Conservation (phyloP, 2,113 vertebrate genomes). For the Aix galericulata region DNA sequence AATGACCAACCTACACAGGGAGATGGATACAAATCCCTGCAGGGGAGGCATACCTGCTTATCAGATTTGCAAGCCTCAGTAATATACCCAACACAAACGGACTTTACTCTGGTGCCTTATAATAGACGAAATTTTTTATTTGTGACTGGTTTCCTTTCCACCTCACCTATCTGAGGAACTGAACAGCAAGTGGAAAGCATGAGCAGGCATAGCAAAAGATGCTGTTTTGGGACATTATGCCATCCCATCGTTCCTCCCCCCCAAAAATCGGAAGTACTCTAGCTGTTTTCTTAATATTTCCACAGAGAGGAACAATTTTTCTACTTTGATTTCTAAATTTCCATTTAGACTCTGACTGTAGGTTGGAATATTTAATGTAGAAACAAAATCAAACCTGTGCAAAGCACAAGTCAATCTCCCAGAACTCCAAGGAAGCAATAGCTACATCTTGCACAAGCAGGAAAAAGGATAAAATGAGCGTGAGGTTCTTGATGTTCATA, state of each 20-base stretch:
- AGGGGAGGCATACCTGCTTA: not conserved
- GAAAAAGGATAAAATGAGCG: fast-evolving
- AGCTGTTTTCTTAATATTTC: not conserved
- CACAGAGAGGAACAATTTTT: not conserved
- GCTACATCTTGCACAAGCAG: not conserved
- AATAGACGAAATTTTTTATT: not conserved
- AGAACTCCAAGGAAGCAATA: not conserved
- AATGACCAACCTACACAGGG: fast-evolving
- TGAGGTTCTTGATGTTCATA: not conserved
- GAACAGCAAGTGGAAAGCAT: not conserved
- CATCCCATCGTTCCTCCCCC: not conserved
- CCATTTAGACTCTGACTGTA: not conserved
- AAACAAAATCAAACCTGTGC: not conserved
- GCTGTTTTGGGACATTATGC: not conserved
- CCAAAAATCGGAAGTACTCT: not conserved
- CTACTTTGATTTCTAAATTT: not conserved
- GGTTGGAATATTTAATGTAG: not conserved
- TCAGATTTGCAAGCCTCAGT: not conserved
- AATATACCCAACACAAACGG: fast-evolving
- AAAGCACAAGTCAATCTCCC: not conserved
- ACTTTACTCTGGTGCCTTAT: not conserved
- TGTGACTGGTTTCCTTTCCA: not conserved
- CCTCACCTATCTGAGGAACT: not conserved
- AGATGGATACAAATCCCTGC: not conserved
- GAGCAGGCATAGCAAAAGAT: fast-evolving